Evolutionary conservation across 2,113 vertebrate genomes (phyloP).

Genomic region (Pituophis catenifer): DNA sequence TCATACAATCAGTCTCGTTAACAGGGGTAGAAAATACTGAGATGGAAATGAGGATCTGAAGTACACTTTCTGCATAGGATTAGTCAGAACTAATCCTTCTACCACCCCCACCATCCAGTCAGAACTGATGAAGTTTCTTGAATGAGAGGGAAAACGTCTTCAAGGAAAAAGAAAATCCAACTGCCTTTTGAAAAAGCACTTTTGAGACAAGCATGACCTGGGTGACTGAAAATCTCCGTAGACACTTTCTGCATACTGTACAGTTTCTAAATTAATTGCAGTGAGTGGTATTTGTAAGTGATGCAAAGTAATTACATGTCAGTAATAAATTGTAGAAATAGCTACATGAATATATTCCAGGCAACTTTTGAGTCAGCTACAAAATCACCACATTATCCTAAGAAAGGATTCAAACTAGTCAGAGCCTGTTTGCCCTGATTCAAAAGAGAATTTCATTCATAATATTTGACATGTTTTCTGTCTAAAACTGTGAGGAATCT

Average conservation of each 20-base stretch:
- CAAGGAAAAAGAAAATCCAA: neutral
- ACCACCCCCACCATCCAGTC: neutral
- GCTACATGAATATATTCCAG: constrained; percentile 47
- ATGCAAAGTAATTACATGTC: constrained; percentile 29
- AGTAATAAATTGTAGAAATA: constrained; percentile 58
- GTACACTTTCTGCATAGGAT: neutral
- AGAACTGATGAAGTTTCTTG: neutral
- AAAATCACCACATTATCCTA: constrained; percentile 7
- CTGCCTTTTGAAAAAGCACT: neutral
- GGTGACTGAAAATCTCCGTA: neutral
- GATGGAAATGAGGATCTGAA: neutral
- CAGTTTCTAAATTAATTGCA: constrained; percentile 37
- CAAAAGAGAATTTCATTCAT: neutral
- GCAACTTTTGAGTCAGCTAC: constrained; percentile 26
- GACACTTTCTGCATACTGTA: constrained; percentile 22
- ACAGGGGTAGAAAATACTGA: neutral
- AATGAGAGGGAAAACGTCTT: neutral
- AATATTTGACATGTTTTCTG: neutral
- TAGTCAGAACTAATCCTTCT: neutral
- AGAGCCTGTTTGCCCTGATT: neutral
- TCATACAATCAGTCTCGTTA: neutral
- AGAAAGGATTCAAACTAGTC: constrained; percentile 5
- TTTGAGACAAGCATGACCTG: neutral
- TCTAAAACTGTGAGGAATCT: neutral
- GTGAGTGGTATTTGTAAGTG: constrained; percentile 30